Evolutionary conservation across 2,113 vertebrate species (phyloP).

Genomic region (Rhinolophus ferrumequinum): DNA sequence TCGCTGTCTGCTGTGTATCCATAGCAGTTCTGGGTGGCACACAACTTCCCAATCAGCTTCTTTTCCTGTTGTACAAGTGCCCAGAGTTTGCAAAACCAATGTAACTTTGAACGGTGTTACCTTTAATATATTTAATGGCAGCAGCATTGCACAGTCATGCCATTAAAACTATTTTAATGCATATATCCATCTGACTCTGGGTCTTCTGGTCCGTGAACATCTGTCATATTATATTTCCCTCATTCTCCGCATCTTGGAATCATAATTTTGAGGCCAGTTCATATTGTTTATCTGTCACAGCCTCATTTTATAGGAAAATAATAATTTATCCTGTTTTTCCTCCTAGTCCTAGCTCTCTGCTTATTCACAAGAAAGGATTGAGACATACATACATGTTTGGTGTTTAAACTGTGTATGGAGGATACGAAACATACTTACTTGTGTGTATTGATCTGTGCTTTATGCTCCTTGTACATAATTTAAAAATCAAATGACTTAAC

Average conservation of each 20-base stretch:
- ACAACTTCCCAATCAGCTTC: neutral
- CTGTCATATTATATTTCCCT: neutral
- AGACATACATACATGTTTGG: neutral
- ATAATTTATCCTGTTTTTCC: neutral
- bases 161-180: neutral
- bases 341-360: neutral
- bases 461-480: neutral
- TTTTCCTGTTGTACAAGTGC: neutral
- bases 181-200: neutral
- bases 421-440: neutral
- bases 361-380: neutral
- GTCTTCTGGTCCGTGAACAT: neutral
- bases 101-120: neutral
- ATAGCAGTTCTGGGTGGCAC: neutral
- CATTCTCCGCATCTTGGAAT: neutral
- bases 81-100: slow-evolving; percentile 20
- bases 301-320: slow-evolving; percentile 20
- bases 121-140: neutral
- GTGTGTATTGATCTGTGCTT: neutral
- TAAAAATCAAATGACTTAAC: neutral
- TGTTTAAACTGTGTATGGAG: neutral
- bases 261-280: slow-evolving; percentile 7
- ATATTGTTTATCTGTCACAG: neutral
- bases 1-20: neutral
- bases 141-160: neutral